A percentile compares a stretch with the other conserved stretches of the same genome.
Evolutionary conservation across 2,888 invertebrate genomes (phyloP).

Genomic region (Odontocolon sp.): DNA sequence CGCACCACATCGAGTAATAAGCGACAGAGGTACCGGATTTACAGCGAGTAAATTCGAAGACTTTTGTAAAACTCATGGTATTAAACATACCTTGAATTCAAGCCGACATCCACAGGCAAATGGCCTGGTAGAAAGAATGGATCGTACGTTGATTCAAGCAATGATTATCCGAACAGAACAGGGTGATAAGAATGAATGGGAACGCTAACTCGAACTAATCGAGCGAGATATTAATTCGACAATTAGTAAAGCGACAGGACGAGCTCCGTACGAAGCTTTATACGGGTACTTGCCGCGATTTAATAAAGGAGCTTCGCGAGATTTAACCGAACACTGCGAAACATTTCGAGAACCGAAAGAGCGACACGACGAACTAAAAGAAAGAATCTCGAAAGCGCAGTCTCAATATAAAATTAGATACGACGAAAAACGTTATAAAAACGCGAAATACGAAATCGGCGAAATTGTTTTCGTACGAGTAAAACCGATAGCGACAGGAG

Average conservation of each 20-base stretch:
- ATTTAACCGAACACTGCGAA: not conserved
- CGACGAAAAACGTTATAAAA: not conserved
- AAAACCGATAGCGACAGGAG: constrained; percentile 19
- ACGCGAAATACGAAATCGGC: constrained; percentile 17
- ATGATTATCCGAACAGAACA: constrained; percentile 32
- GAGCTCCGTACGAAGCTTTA: constrained; percentile 53
- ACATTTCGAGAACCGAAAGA: not conserved
- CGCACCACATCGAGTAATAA: constrained; percentile 53
- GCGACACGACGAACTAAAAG: not conserved
- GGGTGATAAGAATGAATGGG: constrained; percentile 18
- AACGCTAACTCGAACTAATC: constrained; percentile 21
- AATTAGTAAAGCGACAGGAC: constrained; percentile 54
- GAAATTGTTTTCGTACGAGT: constrained; percentile 30
- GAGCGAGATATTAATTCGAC: constrained; percentile 52
- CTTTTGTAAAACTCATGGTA: constrained; percentile 29
- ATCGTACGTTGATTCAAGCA: constrained; percentile 43
- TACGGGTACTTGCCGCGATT: constrained; percentile 38
- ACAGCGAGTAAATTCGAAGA: constrained; percentile 23
- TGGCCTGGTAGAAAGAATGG: constrained; percentile 51
- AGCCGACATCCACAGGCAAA: constrained; percentile 57
- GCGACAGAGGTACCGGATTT: constrained; percentile 57
- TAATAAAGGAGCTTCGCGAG: not conserved
- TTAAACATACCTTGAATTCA: constrained; percentile 49
- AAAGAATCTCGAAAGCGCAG: constrained; percentile 2
- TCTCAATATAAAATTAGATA: constrained; percentile 9